Evolutionary conservation across 2,888 invertebrate genomes (phyloP).

Genomic region (Chloromyia formosa): DNA sequence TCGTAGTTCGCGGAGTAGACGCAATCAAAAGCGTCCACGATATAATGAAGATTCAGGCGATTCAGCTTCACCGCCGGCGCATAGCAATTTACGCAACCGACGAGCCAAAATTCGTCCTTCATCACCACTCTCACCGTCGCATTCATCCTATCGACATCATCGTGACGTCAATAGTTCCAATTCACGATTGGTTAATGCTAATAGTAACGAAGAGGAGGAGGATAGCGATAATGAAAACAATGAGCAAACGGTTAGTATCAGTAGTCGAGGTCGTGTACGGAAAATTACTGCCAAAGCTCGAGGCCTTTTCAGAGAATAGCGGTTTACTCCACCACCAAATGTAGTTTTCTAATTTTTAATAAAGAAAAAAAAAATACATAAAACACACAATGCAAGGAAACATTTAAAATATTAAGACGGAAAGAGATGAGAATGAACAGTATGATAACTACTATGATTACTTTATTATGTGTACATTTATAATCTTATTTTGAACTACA

Average conservation of each 20-base stretch:
- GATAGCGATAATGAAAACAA: conserved; percentile 55
- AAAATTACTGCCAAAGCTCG: conserved; percentile 83
- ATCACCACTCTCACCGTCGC: conserved; percentile 38
- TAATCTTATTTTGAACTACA: conserved; percentile 23
- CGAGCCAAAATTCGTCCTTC: conserved; percentile 44
- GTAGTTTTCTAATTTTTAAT: conserved; percentile 42
- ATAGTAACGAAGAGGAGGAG: conserved; percentile 51
- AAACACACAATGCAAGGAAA: neutral
- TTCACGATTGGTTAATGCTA: conserved; percentile 41
- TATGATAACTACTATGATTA: conserved; percentile 15
- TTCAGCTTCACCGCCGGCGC: conserved; percentile 58
- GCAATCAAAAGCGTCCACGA: conserved; percentile 65
- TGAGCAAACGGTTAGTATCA: conserved; percentile 67
- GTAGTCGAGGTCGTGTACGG: conserved; percentile 85
- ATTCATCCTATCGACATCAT: conserved; percentile 40
- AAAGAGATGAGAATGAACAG: too few relatives aligned
- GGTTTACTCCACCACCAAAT: conserved; percentile 45
- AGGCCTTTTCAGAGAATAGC: conserved; percentile 67
- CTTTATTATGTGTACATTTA: conserved; percentile 36
- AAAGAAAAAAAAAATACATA: conserved; percentile 9
- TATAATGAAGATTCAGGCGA: conserved; percentile 73
- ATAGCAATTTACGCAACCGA: conserved; percentile 46
- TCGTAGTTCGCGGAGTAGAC: conserved; percentile 49
- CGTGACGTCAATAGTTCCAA: conserved; percentile 12
- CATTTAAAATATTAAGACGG: too few relatives aligned